Base-by-base conservation (phyloP, 2,113 vertebrate species). In the Chinchilla lanigera region DNA sequence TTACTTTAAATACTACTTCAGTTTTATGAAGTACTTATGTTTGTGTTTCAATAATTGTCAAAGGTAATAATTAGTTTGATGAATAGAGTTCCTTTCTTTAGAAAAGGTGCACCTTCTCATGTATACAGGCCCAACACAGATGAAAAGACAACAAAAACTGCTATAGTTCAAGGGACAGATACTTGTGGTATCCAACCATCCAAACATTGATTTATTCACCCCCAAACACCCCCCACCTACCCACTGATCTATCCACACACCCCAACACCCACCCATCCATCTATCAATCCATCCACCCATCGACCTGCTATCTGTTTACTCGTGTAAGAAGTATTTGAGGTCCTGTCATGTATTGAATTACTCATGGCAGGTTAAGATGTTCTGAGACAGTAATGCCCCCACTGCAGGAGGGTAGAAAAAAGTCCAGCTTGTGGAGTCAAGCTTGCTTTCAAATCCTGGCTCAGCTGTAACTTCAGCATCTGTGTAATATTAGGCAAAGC, bases 61-160 rank as follows among this genome's bases (percentile, higher is more conserved):
- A 17, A n/a, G 11, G 56, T 78, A 38, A 80, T 61, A 41, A 44
- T 75, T 77, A 83, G 60, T 91, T 65, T 60, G 12, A 88, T 58
- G 50, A 83, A n/a, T 61, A 47, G 16, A 86, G 71, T 58, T 93
- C 6, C 28, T 88, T 93, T 56, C 77, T 93, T 89, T 80, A 80
- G 47, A 88, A 93, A 95, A 80, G 22, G 10, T 58, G 44, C 61
- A 38, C 8, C 41, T 17, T 85, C 38, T 83, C 33, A 94, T 30
- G 35, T 63, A 73, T 33, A 44, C 17, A 52, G 35, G 60, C 56
- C 61, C 65, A 87, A 80, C 5, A 56, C 47, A 7, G 61, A 63
- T 87, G 77, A 30, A 73, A 89, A 35, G 20, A 41, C 86, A 86
- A 11, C 10, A 17, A 58, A 89, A 58, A 65, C 52, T 13, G 33